Evolutionary conservation across 2,113 vertebrate species (phyloP).

Genomic region (Takifugu flavidus): DNA sequence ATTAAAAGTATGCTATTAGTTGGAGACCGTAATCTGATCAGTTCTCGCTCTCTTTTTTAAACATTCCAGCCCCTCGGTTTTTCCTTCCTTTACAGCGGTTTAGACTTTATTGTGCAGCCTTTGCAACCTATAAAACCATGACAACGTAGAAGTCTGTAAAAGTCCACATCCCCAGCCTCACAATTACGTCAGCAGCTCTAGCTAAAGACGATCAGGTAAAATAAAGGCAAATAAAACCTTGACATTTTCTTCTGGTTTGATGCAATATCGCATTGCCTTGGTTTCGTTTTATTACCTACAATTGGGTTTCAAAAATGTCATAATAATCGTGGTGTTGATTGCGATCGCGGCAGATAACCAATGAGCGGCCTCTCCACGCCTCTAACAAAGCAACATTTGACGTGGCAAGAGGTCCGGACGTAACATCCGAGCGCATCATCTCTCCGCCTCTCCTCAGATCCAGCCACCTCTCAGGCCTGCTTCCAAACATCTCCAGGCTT

Average conservation of each 20-base stretch:
- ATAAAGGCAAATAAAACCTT: background rate
- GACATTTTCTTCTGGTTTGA: background rate
- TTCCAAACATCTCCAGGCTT: background rate
- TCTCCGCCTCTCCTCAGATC: background rate
- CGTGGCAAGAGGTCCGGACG: constrained; percentile 72
- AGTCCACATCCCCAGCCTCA: too few relatives aligned
- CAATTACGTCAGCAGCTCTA: too few relatives aligned
- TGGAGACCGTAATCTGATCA: too few relatives aligned
- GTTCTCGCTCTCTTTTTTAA: too few relatives aligned
- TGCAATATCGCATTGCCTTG: background rate
- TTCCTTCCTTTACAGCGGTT: too few relatives aligned
- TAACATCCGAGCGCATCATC: constrained; percentile 44
- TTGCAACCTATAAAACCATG: too few relatives aligned
- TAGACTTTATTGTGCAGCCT: too few relatives aligned
- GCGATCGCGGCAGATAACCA: constrained; percentile 15
- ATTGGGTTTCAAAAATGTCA: too few relatives aligned
- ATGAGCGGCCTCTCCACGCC: constrained; percentile 28
- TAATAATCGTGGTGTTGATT: background rate
- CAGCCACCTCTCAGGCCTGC: background rate
- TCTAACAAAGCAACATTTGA: constrained; percentile 40
- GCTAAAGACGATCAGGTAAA: background rate
- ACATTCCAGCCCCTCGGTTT: too few relatives aligned
- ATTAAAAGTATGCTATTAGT: too few relatives aligned
- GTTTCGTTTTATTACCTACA: background rate
- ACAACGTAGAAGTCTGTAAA: too few relatives aligned